phyloP scores from a whole-genome alignment of 2,888 invertebrate genomes.

The Mallateleia sp. region DNA sequence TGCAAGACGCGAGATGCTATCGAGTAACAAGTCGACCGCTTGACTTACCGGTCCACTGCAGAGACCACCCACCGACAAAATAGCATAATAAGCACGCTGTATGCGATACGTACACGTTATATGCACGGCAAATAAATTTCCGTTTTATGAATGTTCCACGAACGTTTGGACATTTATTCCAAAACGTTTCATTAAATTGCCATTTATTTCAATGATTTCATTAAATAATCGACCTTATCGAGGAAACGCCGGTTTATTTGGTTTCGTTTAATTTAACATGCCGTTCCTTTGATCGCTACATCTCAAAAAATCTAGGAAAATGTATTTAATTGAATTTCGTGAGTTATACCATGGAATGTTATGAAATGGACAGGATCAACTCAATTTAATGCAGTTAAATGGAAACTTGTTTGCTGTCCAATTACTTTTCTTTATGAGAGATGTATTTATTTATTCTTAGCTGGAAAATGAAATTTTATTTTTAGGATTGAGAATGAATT shows the following conservation, averaged over 20 bases:
- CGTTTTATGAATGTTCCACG: slow-evolving; percentile 71
- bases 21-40: slow-evolving; percentile 85
- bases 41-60: slow-evolving; percentile 83
- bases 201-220: slow-evolving; percentile 72
- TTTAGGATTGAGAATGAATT: slow-evolving; percentile 19
- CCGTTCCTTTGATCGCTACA: slow-evolving; percentile 25
- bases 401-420: slow-evolving; percentile 56
- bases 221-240: slow-evolving; percentile 48
- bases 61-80: slow-evolving; percentile 88
- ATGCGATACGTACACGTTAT: slow-evolving; percentile 73
- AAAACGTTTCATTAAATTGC: slow-evolving; percentile 59
- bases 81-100: slow-evolving; percentile 85
- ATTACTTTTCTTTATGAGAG: slow-evolving; percentile 56
- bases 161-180: slow-evolving; percentile 65
- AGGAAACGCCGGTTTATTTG: slow-evolving; percentile 26
- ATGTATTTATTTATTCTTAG: slow-evolving; percentile 41
- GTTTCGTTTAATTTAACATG: slow-evolving; percentile 42
- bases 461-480: slow-evolving; percentile 25
- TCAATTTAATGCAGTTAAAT: slow-evolving; percentile 47
- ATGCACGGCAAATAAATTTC: slow-evolving; percentile 72
- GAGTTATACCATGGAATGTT: slow-evolving; percentile 29
- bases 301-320: slow-evolving; percentile 22
- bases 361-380: slow-evolving; percentile 37
- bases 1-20: slow-evolving; percentile 85
- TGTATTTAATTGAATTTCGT: slow-evolving; percentile 51